Evolutionary conservation across 2,888 invertebrate genomes (phyloP), one percentile per base, ranked within the genome.

Genomic region (Piscicola geometra): DNA sequence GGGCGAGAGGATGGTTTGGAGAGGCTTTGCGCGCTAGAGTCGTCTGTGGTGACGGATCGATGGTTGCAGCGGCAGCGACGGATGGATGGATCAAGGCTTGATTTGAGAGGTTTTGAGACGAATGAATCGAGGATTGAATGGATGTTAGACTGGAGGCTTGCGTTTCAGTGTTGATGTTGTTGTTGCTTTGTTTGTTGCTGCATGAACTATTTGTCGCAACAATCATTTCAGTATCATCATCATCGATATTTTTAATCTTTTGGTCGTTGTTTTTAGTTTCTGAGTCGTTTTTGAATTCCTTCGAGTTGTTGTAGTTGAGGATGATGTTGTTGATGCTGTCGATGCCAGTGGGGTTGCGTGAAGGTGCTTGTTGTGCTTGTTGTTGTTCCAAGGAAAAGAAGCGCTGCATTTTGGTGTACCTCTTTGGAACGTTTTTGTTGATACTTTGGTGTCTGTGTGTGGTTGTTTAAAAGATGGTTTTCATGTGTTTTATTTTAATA

Each of bases 271-370:
- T 3, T 25, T 25, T 56, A n/a, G 15, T 56, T n/a, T 47, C 50
- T 47, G 50, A 47, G 21, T 21, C 50, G 50, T 21, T 25, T 25
- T 56, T 56, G 21, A 18, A 3, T 56, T 56, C 60, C n/a, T 56
- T 56, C 3, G 60, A 56, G 60, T 56, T 56, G 60, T 56, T 56
- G 60, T 56, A 56, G 25, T 56, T 56, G n/a, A 56, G 3, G 3
- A 56, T 56, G 60, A 56, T 56, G 60, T n/a, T 56, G 60, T 56
- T 56, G 25, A 56, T 56, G n/a, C 60, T 56, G 5, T 56, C 25
- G n/a, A 56, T 56, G 9, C n/a, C n/a, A 3, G 60, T 56, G 9
- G 60, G 60, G 5, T 56, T 18, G 3, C n/a, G 3, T 25, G 25
- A 3, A 56, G 60, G 3, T 56, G 5, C 3, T 56, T 56, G 60